These are phyloP conservation scores for Philopotamus ludificatus DNA, from an alignment of 1,140 invertebrate species.

Conservation along the genomic window DNA sequence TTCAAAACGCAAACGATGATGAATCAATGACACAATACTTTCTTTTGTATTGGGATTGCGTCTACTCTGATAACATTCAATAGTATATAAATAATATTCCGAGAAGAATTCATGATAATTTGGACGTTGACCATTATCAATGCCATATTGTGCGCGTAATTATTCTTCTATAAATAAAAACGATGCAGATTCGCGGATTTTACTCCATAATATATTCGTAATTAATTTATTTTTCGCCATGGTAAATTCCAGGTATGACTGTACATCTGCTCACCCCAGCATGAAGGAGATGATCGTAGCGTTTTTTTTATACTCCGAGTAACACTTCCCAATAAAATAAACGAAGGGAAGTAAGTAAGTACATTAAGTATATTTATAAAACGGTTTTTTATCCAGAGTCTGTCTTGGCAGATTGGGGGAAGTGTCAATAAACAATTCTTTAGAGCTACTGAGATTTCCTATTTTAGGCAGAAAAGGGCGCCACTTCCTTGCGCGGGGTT, in stretches of 20 bases:
- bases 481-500: background rate
- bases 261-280: background rate
- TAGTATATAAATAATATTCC: too few species aligned
- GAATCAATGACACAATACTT: too few species aligned
- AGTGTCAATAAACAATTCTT: slow-evolving; percentile 6
- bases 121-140: too few species aligned
- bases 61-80: too few species aligned
- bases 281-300: background rate
- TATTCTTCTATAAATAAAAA: too few species aligned
- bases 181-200: too few species aligned
- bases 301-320: background rate
- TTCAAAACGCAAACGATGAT: too few species aligned
- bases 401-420: background rate
- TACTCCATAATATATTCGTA: too few species aligned
- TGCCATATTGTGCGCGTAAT: too few species aligned
- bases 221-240: too few species aligned
- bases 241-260: background rate
- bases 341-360: background rate
- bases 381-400: background rate
- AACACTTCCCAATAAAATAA: background rate
- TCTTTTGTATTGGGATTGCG: too few species aligned
- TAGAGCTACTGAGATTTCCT: background rate
- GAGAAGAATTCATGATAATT: too few species aligned
- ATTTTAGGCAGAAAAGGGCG: slow-evolving; percentile 9
- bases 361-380: background rate